These are phyloP conservation scores for Eupristina koningsbergeri DNA, from an alignment of 1,140 invertebrate species.

Conservation along the genomic window DNA sequence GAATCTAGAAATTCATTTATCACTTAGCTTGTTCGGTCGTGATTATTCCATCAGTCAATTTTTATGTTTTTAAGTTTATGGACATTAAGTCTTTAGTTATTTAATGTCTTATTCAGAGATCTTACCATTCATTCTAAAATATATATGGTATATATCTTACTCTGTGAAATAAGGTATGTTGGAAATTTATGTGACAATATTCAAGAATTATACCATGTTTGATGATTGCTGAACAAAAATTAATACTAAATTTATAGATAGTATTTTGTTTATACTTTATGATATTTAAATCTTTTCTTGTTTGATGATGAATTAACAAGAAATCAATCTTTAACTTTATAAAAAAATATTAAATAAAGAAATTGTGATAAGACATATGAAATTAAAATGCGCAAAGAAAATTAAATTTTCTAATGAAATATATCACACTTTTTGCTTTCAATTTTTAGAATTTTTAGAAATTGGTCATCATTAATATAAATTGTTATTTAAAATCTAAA, in stretches of 20 bases:
- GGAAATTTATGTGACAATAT: too few species aligned
- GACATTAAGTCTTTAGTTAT: too few species aligned
- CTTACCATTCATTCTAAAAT: too few species aligned
- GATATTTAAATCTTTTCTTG: not conserved
- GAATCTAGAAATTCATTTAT: too few species aligned
- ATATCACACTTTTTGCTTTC: too few species aligned
- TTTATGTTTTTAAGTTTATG: too few species aligned
- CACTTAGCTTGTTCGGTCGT: too few species aligned
- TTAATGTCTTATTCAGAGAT: too few species aligned
- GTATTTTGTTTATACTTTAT: not conserved
- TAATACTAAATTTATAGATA: not conserved
- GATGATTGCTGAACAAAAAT: not conserved
- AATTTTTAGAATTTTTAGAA: too few species aligned
- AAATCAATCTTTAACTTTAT: not conserved
- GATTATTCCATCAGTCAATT: too few species aligned
- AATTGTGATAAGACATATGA: constrained; percentile 19
- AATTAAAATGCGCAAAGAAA: not conserved
- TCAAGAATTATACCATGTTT: not conserved
- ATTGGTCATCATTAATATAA: not conserved
- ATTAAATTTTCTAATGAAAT: not conserved
- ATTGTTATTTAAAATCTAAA: not conserved
- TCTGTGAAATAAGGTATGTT: too few species aligned
- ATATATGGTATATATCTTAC: too few species aligned
- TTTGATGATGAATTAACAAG: not conserved
- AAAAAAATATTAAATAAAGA: constrained; percentile 9